Conservation (phyloP, 2,797 vertebrate species). For the Sardinella longiceps region DNA sequence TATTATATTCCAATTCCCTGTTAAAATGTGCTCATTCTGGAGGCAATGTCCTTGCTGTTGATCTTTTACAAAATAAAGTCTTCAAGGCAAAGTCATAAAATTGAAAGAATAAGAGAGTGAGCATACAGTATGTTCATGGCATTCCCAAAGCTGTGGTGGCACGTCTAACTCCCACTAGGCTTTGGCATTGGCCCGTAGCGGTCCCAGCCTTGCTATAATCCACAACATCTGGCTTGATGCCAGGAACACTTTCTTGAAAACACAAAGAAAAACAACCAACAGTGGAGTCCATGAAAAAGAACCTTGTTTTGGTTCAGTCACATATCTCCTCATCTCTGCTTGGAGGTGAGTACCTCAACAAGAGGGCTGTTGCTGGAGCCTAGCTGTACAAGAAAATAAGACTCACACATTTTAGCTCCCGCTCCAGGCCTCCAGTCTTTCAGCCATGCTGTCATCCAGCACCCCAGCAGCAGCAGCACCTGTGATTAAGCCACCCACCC, state of each 20-base stretch:
- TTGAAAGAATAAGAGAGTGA: neutral
- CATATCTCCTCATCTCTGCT: neutral
- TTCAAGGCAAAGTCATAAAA: neutral
- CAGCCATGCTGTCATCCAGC: neutral
- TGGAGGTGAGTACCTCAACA: neutral
- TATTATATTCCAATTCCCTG: neutral
- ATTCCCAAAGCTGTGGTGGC: neutral
- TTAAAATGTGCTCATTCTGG: neutral
- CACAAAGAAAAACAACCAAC: neutral
- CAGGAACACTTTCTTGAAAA: neutral
- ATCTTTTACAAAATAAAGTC: neutral
- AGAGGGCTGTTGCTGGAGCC: neutral
- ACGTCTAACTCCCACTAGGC: neutral
- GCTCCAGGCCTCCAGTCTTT: neutral
- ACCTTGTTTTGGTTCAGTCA: neutral
- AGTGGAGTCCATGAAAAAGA: neutral
- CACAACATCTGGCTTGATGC: neutral
- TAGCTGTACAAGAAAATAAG: neutral
- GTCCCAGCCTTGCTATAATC: neutral
- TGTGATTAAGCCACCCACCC: neutral
- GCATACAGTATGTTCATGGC: neutral
- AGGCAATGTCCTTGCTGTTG: no score
- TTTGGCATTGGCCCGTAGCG: neutral
- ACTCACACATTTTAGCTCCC: neutral
- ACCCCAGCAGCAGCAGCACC: neutral